Conservation (phyloP, 2,113 vertebrate species). For the Aythya baeri region DNA sequence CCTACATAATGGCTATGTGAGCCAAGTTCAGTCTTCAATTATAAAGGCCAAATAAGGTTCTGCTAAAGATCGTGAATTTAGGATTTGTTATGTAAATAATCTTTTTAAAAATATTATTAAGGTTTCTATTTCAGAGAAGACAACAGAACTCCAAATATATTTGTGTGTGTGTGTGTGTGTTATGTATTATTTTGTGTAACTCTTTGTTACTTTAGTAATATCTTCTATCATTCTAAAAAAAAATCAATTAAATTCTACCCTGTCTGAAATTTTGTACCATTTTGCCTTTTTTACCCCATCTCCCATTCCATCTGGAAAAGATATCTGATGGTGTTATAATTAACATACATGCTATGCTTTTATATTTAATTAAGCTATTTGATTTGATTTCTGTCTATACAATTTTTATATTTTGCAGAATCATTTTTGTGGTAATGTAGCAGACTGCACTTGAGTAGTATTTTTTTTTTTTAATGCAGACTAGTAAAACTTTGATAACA, state of each 20-base stretch:
- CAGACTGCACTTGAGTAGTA: background rate
- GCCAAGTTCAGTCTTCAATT: background rate
- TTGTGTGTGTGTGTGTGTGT: background rate
- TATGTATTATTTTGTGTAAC: background rate
- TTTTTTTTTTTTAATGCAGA: background rate
- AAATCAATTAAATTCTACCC: background rate
- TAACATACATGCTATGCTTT: background rate
- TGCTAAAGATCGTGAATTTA: background rate
- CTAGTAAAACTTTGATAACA: background rate
- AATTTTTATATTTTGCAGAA: background rate
- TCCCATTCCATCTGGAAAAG: background rate
- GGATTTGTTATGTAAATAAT: background rate
- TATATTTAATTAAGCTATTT: background rate
- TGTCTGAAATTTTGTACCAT: background rate
- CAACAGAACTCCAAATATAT: background rate
- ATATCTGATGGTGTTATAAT: background rate
- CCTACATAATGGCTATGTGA: background rate
- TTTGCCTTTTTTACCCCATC: background rate
- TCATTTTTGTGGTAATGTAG: background rate
- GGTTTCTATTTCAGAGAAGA: background rate
- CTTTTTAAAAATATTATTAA: background rate
- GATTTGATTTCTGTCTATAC: background rate
- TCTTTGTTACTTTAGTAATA: background rate
- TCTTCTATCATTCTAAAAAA: background rate
- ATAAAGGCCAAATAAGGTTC: background rate